Conservation (phyloP, 2,113 vertebrate genomes). For the cattle (Bos taurus) region DNA sequence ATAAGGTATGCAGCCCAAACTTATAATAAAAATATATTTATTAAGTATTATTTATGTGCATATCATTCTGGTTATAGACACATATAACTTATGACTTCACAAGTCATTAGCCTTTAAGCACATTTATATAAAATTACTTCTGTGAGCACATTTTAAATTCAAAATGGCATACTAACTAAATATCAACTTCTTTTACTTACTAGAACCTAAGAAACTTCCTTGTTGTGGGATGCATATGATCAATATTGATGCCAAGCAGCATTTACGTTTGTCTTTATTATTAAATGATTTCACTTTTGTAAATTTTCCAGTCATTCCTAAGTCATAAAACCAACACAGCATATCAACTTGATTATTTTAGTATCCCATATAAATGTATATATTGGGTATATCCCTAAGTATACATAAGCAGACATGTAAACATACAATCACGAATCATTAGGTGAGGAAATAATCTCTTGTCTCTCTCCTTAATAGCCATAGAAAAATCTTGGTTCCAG, state of each 20-base stretch:
- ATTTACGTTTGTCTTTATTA: constrained; percentile 56
- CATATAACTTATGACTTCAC: constrained; percentile 57
- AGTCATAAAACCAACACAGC: constrained; percentile 62
- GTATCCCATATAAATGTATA: constrained; percentile 44
- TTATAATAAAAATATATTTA: constrained; percentile 69
- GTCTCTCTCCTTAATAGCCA: neutral
- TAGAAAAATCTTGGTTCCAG: constrained; percentile 45
- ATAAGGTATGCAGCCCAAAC: constrained; percentile 48
- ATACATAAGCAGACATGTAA: neutral
- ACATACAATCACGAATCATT: neutral
- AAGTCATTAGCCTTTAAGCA: constrained; percentile 64
- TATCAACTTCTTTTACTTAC: constrained; percentile 53
- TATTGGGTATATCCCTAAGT: neutral
- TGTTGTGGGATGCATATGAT: constrained; percentile 36
- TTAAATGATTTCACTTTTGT: constrained; percentile 69
- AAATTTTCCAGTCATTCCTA: constrained; percentile 58
- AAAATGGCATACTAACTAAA: constrained; percentile 61
- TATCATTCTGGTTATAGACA: constrained; percentile 47
- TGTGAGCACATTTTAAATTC: constrained; percentile 22
- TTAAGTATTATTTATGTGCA: constrained; percentile 61
- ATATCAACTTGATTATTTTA: constrained; percentile 55
- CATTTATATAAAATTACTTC: constrained; percentile 32
- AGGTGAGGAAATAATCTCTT: neutral
- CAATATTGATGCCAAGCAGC: neutral
- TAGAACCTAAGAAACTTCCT: constrained; percentile 37